Conservation (phyloP, 2,888 invertebrate genomes). For the Lottia scabra region DNA sequence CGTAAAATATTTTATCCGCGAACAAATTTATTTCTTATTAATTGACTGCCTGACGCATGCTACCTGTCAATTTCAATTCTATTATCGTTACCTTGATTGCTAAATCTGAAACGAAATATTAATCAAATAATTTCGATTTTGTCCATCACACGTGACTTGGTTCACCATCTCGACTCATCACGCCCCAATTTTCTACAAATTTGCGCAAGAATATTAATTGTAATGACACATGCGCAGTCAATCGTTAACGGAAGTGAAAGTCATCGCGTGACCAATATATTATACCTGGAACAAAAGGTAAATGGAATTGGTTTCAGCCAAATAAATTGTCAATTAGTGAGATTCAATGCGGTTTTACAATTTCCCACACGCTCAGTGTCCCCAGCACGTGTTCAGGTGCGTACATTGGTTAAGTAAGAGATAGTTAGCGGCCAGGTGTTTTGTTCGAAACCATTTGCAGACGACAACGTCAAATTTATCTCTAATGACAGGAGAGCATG, state of each 20-base stretch:
- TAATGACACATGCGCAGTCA: not conserved
- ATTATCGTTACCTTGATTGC: not conserved
- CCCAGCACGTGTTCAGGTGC: not conserved
- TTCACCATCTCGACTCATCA: not conserved
- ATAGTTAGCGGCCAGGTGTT: not conserved
- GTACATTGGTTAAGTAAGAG: not conserved
- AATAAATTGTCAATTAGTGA: not conserved
- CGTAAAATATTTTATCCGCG: not conserved
- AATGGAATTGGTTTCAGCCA: constrained; percentile 3
- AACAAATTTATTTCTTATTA: not conserved
- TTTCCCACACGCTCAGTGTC: not conserved
- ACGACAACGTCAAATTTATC: not conserved
- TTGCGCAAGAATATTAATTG: constrained; percentile 2
- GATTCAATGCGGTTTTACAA: not conserved
- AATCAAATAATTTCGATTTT: not conserved
- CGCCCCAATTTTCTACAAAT: constrained; percentile 3
- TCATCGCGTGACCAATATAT: not conserved
- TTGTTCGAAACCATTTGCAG: not conserved
- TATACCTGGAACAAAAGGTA: not conserved
- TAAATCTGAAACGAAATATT: not conserved
- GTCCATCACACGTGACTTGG: not conserved
- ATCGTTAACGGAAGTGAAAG: not conserved
- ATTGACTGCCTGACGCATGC: constrained; percentile 4
- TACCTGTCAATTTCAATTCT: not conserved
- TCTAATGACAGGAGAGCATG: not conserved